phyloP scores from a whole-genome alignment of 2,113 vertebrate genomes.

The Tenrec ecaudatus region DNA sequence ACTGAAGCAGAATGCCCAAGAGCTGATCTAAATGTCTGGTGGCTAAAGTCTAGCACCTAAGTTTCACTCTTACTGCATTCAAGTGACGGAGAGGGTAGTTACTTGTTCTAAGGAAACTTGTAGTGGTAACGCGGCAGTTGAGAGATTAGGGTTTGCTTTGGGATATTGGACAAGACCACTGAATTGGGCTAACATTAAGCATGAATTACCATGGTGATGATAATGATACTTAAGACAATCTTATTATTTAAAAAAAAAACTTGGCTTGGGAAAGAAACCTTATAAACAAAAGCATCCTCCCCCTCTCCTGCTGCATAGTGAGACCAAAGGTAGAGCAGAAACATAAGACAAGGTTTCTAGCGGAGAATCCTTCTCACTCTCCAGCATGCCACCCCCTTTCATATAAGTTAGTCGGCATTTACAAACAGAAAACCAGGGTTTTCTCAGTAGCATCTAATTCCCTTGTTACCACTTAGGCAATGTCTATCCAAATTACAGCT shows the following conservation, averaged over 20 bases:
- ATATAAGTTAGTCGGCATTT: background rate
- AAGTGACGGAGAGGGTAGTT: constrained; percentile 33
- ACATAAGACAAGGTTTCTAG: background rate
- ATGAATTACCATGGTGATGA: background rate
- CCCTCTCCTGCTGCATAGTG: constrained; percentile 12
- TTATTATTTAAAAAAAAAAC: constrained; percentile 14
- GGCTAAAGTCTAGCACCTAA: background rate
- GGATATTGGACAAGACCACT: constrained; percentile 31
- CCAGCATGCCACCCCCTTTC: background rate
- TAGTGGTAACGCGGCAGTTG: background rate
- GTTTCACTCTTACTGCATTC: constrained; percentile 31
- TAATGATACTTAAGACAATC: background rate
- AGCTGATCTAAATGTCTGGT: background rate
- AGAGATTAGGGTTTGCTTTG: constrained; percentile 12
- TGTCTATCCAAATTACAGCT: constrained; percentile 1
- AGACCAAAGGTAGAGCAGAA: background rate
- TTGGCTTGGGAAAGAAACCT: background rate
- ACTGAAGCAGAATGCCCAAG: constrained; percentile 11
- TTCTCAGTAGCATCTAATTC: background rate
- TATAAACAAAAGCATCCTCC: background rate
- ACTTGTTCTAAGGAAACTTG: constrained; percentile 24
- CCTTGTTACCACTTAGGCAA: background rate
- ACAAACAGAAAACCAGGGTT: background rate
- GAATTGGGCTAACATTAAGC: constrained; percentile 17
- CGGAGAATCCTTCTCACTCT: constrained; percentile 4